Base-by-base conservation (phyloP, 2,888 invertebrate species). In the Morinoia aosen region DNA sequence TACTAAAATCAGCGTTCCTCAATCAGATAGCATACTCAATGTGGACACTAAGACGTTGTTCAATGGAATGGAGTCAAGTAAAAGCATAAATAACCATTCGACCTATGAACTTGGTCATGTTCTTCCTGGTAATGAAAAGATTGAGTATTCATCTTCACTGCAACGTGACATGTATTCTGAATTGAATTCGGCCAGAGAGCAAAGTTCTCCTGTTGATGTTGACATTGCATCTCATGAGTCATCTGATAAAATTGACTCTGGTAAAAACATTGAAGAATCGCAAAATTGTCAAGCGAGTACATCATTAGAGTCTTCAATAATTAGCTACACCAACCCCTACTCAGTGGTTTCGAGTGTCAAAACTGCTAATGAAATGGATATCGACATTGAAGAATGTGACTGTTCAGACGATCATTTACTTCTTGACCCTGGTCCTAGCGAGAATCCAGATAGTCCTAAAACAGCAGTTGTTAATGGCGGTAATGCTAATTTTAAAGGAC, bases 341-440 rank as follows among this genome's bases (percentile, higher is more conserved):
- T 91, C 91, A 57, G 91, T 91, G n/a, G 91, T 91, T 33, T 91
- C 91, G 33, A 91, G 91, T 57, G 33, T 39, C 57, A 91, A 91
- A 57, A 91, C 91, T 10, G 33, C 57, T 91, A 57, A 12, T 11
- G 91, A 91, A 91, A 91, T 91, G 56, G 91, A 91, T 25, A 91
- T 91, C 56, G 91, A 91, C 33, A 91, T 91, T 39, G 91, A 91
- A 91, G 91, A 91, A 57, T 91, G 91, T 57, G 91, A 91, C 33
- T 91, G 56, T 91, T 57, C 91, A 25, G 91, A 91, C 57, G 91
- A 91, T 57, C 91, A 91, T 57, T 56, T 91, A 57, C 91, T 91
- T 57, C 57, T 91, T 56, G 91, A 91, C 25, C 10, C 56, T 16
- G 57, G 48, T 40, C 48, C 57, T 48, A 57, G 48, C 48, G 39